Evolutionary conservation across 1,140 invertebrate species (phyloP).

Genomic region (Aphaenogaster ashmeadi): DNA sequence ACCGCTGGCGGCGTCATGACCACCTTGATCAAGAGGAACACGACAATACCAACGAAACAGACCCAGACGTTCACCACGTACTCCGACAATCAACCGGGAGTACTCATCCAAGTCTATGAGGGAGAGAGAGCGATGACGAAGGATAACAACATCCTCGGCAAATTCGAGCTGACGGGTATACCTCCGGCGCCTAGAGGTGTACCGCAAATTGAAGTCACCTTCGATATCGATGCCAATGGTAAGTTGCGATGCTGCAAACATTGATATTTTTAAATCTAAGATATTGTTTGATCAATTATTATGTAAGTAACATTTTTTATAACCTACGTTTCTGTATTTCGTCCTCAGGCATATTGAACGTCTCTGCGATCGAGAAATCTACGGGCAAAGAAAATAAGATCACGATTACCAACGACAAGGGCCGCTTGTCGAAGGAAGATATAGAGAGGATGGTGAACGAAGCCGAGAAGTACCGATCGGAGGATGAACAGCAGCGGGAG

Average conservation of each 20-base stretch:
- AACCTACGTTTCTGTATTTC: background rate
- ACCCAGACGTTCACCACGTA: slow-evolving; percentile 90
- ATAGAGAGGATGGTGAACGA: slow-evolving; percentile 94
- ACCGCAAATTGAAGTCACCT: slow-evolving; percentile 91
- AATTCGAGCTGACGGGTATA: slow-evolving; percentile 93
- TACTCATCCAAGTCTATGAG: slow-evolving; percentile 92
- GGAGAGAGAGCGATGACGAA: slow-evolving; percentile 94
- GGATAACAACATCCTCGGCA: slow-evolving; percentile 93
- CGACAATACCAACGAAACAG: slow-evolving; percentile 90
- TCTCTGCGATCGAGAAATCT: slow-evolving; percentile 88
- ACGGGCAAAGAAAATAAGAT: slow-evolving; percentile 92
- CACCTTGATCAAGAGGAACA: slow-evolving; percentile 90
- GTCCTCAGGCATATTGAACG: slow-evolving; percentile 88
- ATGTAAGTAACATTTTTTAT: slow-evolving; percentile 1
- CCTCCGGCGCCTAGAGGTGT: slow-evolving; percentile 94
- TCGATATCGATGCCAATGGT: slow-evolving; percentile 91
- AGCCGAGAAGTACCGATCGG: slow-evolving; percentile 89
- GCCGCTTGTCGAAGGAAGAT: slow-evolving; percentile 92
- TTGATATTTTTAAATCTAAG: slow-evolving; percentile 16
- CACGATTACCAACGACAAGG: slow-evolving; percentile 95
- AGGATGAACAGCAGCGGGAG: slow-evolving; percentile 90
- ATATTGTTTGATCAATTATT: background rate
- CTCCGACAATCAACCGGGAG: slow-evolving; percentile 91
- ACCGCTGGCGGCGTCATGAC: slow-evolving; percentile 91
- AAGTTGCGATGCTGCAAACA: slow-evolving; percentile 7